Evolutionary conservation across 1,140 invertebrate genomes (phyloP).

Genomic region (Watersipora subatra): DNA sequence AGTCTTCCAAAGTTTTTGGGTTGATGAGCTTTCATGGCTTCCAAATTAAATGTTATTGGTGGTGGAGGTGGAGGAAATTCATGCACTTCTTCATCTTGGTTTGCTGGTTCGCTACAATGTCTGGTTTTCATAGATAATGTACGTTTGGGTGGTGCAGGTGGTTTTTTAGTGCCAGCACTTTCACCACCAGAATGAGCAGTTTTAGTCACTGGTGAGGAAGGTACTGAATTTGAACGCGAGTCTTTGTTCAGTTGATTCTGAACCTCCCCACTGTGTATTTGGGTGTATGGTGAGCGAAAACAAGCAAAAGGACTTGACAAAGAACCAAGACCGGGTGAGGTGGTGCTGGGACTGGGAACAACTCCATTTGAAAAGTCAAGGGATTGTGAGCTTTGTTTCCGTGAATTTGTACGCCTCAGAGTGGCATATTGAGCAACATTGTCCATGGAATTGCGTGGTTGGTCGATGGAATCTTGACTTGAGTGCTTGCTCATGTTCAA

Average conservation of each 20-base stretch:
- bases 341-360: background rate
- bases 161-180: constrained; percentile 40
- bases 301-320: background rate
- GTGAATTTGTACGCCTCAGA: background rate
- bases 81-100: background rate
- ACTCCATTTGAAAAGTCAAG: background rate
- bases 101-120: no score
- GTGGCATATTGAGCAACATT: constrained; percentile 1
- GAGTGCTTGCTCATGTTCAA: background rate
- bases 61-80: constrained; percentile 43
- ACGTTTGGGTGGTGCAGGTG: constrained; percentile 72
- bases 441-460: background rate
- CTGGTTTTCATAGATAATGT: constrained; percentile 39
- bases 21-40: background rate
- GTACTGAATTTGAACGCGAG: background rate
- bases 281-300: background rate
- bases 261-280: background rate
- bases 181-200: background rate
- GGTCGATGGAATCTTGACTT: background rate
- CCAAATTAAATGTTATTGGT: constrained; percentile 36
- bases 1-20: constrained; percentile 11
- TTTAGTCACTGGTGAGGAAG: background rate
- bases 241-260: background rate
- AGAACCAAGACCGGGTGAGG: background rate
- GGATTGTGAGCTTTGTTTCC: background rate